These are phyloP conservation scores for Neotoxoptera formosana DNA, from an alignment of 1,140 invertebrate species.

Conservation along the genomic window DNA sequence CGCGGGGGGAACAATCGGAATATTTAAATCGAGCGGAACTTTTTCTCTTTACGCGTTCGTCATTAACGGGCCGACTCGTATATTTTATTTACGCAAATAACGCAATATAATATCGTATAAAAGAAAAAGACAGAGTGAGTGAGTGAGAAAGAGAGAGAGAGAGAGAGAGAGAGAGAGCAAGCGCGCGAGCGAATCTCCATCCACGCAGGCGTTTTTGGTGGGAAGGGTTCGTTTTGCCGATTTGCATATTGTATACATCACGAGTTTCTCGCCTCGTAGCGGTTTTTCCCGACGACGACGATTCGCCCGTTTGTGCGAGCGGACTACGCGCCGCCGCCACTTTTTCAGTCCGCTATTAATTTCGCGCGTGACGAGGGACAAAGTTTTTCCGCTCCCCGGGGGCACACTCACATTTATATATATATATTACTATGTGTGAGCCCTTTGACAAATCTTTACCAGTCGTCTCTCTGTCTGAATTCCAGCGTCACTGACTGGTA, in stretches of 20 bases:
- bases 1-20: not conserved
- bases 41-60: conserved; percentile 33
- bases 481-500: not conserved
- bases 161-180: not conserved
- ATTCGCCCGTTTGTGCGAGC: conserved; percentile 12
- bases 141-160: too few species aligned
- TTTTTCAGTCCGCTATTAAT: not conserved
- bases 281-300: conserved; percentile 12
- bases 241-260: conserved; percentile 22
- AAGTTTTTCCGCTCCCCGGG: not conserved
- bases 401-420: not conserved
- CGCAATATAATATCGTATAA: not conserved
- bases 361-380: not conserved
- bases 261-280: conserved; percentile 22
- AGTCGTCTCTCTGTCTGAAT: not conserved
- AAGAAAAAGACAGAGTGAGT: not conserved
- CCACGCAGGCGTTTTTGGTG: not conserved
- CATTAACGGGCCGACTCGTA: conserved; percentile 36
- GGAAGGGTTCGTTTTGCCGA: conserved; percentile 12
- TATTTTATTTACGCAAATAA: conserved; percentile 26
- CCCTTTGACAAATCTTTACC: not conserved
- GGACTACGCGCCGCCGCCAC: not conserved
- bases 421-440: not conserved
- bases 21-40: conserved; percentile 33
- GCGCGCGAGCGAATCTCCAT: too few species aligned